These are phyloP conservation scores for Gouania willdenowi DNA, from an alignment of 2,797 vertebrate species.

Conservation along the genomic window DNA sequence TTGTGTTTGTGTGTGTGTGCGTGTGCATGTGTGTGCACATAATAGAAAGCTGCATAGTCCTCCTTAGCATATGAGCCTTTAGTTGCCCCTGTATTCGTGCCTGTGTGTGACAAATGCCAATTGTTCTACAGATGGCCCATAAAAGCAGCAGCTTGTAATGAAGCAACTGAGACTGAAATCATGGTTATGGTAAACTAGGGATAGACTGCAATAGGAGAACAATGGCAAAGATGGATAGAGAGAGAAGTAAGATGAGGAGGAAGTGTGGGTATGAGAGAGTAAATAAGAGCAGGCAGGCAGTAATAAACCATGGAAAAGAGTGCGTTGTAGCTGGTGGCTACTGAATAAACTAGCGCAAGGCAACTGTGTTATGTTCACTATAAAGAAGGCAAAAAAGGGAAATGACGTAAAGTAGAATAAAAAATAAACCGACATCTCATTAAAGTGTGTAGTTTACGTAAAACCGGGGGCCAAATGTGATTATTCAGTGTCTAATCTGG, in stretches of 20 bases:
- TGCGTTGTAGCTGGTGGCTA: constrained; percentile 34
- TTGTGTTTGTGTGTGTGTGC: constrained; percentile 4
- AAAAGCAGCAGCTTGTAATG: constrained; percentile 73
- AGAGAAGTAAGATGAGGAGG: constrained; percentile 24
- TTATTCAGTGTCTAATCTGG: too few species aligned
- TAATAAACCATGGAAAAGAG: constrained; percentile 53
- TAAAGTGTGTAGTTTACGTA: constrained; percentile 22
- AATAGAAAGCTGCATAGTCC: constrained; percentile 7
- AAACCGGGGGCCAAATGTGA: neutral
- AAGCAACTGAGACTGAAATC: constrained; percentile 71
- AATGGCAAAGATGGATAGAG: constrained; percentile 33
- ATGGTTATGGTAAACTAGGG: constrained; percentile 68
- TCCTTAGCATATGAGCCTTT: constrained; percentile 12
- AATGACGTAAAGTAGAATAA: neutral
- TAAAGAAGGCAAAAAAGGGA: constrained; percentile 34
- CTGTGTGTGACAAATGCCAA: constrained; percentile 51
- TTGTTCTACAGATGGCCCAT: constrained; percentile 70
- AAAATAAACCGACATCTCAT: constrained; percentile 15
- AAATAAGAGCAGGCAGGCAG: constrained; percentile 43
- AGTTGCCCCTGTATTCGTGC: neutral
- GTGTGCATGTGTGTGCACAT: neutral
- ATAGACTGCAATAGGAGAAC: constrained; percentile 26
- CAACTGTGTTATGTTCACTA: constrained; percentile 50
- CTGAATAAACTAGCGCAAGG: constrained; percentile 59
- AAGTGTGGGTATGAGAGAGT: constrained; percentile 35